Percentiles rank a stretch among this genome's conserved stretches.
These are phyloP conservation scores for Notiomystis cincta DNA, from an alignment of 2,113 vertebrate species.

Conservation along the genomic window DNA sequence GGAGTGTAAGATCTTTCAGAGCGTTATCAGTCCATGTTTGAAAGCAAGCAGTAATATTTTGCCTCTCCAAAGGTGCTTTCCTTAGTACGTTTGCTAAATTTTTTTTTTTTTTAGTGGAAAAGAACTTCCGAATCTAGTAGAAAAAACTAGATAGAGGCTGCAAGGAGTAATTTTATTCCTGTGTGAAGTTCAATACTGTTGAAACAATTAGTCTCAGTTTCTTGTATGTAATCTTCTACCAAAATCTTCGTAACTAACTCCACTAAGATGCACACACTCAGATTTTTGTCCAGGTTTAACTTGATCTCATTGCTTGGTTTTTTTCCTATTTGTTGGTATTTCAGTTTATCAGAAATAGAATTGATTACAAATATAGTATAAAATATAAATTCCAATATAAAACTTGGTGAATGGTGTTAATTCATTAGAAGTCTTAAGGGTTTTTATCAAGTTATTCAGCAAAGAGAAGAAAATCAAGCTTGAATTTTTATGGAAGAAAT, in stretches of 20 bases:
- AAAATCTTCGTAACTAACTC: background rate
- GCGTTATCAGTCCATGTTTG: background rate
- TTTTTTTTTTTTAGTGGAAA: background rate
- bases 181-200: background rate
- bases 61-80: background rate
- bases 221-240: accelerated
- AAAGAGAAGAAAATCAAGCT: background rate
- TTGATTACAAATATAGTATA: background rate
- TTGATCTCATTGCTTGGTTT: background rate
- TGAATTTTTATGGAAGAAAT: background rate
- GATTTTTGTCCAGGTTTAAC: background rate
- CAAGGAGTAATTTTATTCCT: background rate
- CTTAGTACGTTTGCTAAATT: background rate
- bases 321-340: background rate
- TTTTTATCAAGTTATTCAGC: background rate
- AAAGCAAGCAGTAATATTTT: background rate
- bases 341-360: background rate
- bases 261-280: background rate
- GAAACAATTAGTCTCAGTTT: background rate
- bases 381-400: background rate
- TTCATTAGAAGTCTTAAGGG: background rate
- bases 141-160: background rate
- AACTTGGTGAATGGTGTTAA: background rate
- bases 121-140: background rate
- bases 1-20: background rate